phyloP scores from a whole-genome alignment of 2,797 vertebrate genomes.

The Phalanger gymnotis region DNA sequence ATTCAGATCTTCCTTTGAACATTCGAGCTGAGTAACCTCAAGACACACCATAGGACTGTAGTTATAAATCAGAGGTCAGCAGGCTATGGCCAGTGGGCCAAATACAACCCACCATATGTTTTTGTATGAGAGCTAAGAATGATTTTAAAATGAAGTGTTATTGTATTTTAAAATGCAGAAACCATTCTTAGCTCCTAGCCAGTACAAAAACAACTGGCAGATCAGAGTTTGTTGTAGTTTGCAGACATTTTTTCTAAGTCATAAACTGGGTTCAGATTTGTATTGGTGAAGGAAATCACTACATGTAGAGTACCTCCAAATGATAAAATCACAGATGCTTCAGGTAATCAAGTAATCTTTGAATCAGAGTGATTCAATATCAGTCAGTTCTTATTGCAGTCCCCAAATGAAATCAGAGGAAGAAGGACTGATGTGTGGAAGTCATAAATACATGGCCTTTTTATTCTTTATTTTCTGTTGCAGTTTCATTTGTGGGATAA shows the following conservation, averaged over 20 bases:
- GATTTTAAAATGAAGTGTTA: background rate
- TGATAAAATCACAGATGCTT: background rate
- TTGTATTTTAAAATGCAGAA: background rate
- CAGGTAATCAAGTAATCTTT: background rate
- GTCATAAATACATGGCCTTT: background rate
- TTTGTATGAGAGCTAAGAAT: background rate
- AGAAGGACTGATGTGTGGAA: background rate
- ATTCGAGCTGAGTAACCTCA: background rate
- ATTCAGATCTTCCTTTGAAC: background rate
- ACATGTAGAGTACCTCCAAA: background rate
- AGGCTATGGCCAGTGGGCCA: background rate
- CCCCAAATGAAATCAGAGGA: background rate
- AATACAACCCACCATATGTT: background rate
- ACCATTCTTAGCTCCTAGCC: background rate
- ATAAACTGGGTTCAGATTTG: background rate
- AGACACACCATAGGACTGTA: background rate
- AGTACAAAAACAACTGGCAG: background rate
- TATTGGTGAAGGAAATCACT: background rate
- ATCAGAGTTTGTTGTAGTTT: background rate
- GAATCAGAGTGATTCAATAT: background rate
- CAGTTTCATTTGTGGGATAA: conserved; percentile 17
- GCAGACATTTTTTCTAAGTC: background rate
- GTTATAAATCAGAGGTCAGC: background rate
- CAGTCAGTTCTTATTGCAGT: fast-evolving
- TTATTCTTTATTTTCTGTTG: background rate